These are phyloP conservation scores for Chironomus striatipennis DNA, from an alignment of 1,140 invertebrate species.

Conservation along the genomic window DNA sequence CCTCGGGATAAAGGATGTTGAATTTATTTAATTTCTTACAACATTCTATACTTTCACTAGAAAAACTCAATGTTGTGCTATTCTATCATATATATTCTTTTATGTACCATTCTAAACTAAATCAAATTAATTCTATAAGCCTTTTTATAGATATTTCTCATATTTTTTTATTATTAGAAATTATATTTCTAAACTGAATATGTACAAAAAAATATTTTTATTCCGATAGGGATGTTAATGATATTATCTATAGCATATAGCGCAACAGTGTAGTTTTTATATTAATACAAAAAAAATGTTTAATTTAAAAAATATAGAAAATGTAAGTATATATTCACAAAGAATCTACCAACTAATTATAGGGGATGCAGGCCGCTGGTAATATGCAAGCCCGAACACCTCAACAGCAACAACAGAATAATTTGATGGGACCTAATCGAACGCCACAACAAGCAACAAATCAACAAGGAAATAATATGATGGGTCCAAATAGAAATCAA, in stretches of 20 bases:
- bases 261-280: conserved; percentile 16
- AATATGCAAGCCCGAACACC: conserved; percentile 47
- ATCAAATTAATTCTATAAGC: neutral
- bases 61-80: conserved; percentile 26
- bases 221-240: neutral
- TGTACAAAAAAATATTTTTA: too few species aligned
- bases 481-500: conserved; percentile 23
- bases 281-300: neutral
- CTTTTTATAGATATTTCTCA: neutral
- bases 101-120: too few species aligned
- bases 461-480: conserved; percentile 37
- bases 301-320: too few species aligned
- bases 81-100: neutral
- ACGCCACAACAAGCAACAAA: conserved; percentile 30
- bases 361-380: conserved; percentile 53
- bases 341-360: conserved; percentile 21
- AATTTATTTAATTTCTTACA: too few species aligned
- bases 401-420: conserved; percentile 37
- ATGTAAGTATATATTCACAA: too few species aligned
- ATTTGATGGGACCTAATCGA: conserved; percentile 37
- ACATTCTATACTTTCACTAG: neutral
- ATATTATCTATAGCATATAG: conserved; percentile 18
- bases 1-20: neutral
- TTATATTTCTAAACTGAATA: too few species aligned
- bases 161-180: too few species aligned